A percentile compares a stretch with the other conserved stretches of the same genome.
Evolutionary conservation across 2,113 vertebrate genomes (phyloP).

Genomic region (Callospermophilus lateralis): DNA sequence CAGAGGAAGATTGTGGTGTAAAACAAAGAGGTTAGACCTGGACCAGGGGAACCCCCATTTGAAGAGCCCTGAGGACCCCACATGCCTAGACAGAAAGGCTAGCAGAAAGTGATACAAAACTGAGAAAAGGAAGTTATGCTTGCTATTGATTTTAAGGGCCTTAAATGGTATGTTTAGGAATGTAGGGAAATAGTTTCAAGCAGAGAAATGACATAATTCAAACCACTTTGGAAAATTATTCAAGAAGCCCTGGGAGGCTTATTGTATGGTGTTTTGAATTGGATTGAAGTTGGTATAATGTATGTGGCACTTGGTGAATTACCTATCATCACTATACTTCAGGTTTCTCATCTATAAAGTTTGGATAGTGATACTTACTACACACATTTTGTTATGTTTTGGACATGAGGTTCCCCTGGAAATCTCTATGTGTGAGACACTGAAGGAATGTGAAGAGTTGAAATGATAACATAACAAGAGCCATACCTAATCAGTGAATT

Average conservation of each 20-base stretch:
- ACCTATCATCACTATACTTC: not conserved
- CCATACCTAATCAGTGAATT: too few species aligned
- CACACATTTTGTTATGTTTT: not conserved
- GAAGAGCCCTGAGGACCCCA: not conserved
- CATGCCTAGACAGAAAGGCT: accelerated
- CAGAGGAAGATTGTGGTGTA: not conserved
- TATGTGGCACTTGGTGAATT: not conserved
- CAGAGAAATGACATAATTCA: not conserved
- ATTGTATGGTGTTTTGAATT: not conserved
- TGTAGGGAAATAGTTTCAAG: not conserved
- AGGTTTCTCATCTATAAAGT: not conserved
- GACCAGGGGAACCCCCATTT: not conserved
- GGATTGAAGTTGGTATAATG: not conserved
- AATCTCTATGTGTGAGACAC: too few species aligned
- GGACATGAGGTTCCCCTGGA: too few species aligned
- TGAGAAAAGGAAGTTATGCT: not conserved
- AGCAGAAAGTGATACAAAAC: not conserved
- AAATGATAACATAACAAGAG: too few species aligned
- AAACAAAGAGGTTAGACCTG: not conserved
- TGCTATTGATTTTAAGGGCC: not conserved
- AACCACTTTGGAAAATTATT: not conserved
- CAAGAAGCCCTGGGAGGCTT: not conserved
- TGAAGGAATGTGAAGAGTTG: too few species aligned
- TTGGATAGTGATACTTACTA: not conserved
- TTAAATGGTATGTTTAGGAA: not conserved